Percentiles rank a stretch among this genome's conserved stretches.
Conservation (phyloP, 2,113 vertebrate genomes). For the Morone chrysops region DNA sequence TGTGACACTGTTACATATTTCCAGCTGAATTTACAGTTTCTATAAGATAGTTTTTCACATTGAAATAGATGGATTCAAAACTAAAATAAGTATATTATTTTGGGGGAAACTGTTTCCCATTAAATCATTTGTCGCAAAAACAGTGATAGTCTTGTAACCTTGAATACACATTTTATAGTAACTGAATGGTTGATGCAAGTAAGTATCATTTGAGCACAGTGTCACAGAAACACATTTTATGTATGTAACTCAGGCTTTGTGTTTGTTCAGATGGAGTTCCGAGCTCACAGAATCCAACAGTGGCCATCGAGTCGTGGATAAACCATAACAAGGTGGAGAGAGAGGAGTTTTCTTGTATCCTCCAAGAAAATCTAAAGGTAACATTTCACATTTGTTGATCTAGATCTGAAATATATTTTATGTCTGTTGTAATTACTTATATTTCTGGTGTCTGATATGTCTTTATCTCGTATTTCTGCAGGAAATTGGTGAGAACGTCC, state of each 20-base stretch:
- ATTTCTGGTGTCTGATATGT: neutral
- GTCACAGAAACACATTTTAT: neutral
- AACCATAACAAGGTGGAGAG: slow-evolving; percentile 97
- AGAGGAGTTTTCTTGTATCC: slow-evolving; percentile 90
- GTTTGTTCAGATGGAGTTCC: slow-evolving; percentile 92
- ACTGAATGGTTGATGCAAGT: neutral
- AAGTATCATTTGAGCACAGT: neutral
- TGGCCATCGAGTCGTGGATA: slow-evolving; percentile 95
- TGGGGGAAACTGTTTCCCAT: neutral
- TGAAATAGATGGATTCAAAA: neutral
- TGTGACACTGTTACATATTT: neutral
- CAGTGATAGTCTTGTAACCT: neutral
- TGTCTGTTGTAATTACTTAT: neutral
- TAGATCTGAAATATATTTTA: neutral
- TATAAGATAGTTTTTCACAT: neutral
- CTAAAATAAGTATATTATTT: neutral
- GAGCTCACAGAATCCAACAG: slow-evolving; percentile 93
- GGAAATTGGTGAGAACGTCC: slow-evolving; percentile 98
- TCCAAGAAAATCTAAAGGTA: slow-evolving; percentile 95
- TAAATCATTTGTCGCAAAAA: neutral
- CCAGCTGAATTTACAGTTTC: neutral
- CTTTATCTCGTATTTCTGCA: slow-evolving; percentile 57
- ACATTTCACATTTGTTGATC: slow-evolving; percentile 61
- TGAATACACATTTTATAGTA: neutral
- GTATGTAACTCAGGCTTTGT: neutral